Base-by-base conservation (phyloP, 2,888 invertebrate genomes). In the Rhodophaea formosa region DNA sequence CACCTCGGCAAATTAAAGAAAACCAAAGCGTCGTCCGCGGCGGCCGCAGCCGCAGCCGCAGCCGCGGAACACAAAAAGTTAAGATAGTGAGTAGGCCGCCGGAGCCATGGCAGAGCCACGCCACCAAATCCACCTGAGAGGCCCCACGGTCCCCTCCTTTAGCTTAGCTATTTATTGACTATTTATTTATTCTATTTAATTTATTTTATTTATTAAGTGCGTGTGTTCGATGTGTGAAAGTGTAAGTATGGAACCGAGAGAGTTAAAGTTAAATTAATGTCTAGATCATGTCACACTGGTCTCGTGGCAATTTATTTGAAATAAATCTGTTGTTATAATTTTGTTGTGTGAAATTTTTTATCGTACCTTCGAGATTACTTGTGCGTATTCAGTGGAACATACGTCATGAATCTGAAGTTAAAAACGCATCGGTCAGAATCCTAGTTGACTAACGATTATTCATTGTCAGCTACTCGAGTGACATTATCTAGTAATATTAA, bases 141-240 rank as follows among this genome's bases (percentile, higher is more conserved):
- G 79, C 84, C 84, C 71, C 70, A 64, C 69, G 84, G 88, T 86
- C 86, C 84, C 84, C 75, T 89, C 87, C 86, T 86, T 80, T 91
- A 91, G 89, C 86, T 85, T 88, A 91, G 88, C 86, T 92, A 91
- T 91, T 92, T 91, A 91, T 91, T 91, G 86, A 90, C 86, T 87
- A 91, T 88, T 89, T 88, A 91, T 91, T 91, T 91, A 92, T 91
- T 88, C 84, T 90, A 91, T 88, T 88, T 91, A 86, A 89, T 90
- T 87, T 93, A 90, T 91, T 91, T 92, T 82, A 92, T 91, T 92
- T 92, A 92, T 92, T 92, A 92, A 92, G 92, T 92, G 90, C 79
- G 91, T 80, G 84, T 84, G 90, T 76, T 78, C 86, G 89, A 84
- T 77, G 90, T 85, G 86, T 89, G 91, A 86, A 88, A 79, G 90